Percentiles rank a stretch among this genome's conserved stretches.
Conservation (phyloP, 2,797 vertebrate genomes). For the Botia kubotai region DNA sequence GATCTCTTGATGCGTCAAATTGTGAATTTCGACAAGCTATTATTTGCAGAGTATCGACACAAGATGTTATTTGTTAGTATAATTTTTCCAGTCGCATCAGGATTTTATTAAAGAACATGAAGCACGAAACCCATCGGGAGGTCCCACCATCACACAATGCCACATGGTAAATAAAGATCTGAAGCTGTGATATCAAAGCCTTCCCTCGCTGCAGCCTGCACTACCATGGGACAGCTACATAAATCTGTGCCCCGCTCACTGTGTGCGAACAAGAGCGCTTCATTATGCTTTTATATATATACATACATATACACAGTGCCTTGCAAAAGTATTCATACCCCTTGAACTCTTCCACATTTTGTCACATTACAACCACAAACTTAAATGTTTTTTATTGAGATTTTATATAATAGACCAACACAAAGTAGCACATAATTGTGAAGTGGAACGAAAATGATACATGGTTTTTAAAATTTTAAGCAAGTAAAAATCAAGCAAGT, state of each 20-base stretch:
- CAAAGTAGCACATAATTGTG: too few relatives aligned
- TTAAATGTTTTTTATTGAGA: too few relatives aligned
- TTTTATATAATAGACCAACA: too few relatives aligned
- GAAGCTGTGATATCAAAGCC: slow-evolving; percentile 58
- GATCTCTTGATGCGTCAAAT: slow-evolving; percentile 16
- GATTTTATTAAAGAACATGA: slow-evolving; percentile 43
- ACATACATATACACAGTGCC: too few relatives aligned
- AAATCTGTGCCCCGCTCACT: slow-evolving; percentile 43
- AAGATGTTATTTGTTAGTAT: slow-evolving; percentile 44
- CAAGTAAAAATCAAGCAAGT: too few relatives aligned
- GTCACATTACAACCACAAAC: too few relatives aligned
- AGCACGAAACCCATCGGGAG: slow-evolving; percentile 49
- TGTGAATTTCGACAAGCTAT: slow-evolving; percentile 15
- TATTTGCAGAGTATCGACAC: slow-evolving; percentile 29
- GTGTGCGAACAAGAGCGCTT: slow-evolving; percentile 53
- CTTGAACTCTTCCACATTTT: too few relatives aligned
- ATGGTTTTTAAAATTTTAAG: too few relatives aligned
- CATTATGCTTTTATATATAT: too few relatives aligned
- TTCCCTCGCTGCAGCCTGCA: slow-evolving; percentile 34
- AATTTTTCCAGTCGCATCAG: slow-evolving; percentile 35
- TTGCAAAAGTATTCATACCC: too few relatives aligned
- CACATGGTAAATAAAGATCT: slow-evolving; percentile 61
- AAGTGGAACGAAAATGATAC: too few relatives aligned
- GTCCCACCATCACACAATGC: slow-evolving; percentile 48
- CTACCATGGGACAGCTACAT: slow-evolving; percentile 47